These are phyloP conservation scores for Lingula anatina DNA, from an alignment of 2,888 invertebrate genomes.

Conservation along the genomic window DNA sequence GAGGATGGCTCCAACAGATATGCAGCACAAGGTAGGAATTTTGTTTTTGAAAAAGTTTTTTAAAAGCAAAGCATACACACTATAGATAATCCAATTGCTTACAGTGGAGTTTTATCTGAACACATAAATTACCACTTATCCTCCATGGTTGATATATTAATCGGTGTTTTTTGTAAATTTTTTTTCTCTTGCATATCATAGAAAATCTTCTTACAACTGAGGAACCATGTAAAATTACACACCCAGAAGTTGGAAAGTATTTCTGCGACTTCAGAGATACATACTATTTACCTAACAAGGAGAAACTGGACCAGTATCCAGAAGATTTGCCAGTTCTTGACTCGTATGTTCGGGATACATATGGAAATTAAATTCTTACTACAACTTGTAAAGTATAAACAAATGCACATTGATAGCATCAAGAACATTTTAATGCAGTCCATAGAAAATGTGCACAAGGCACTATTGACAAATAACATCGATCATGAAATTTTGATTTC, in stretches of 20 bases:
- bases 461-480: no score
- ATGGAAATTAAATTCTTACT: no score
- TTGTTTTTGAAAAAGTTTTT: no score
- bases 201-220: slow-evolving; percentile 55
- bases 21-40: slow-evolving; percentile 57
- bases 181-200: neutral
- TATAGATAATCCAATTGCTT: neutral
- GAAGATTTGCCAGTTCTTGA: no score
- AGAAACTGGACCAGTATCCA: slow-evolving; percentile 63
- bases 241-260: slow-evolving; percentile 59
- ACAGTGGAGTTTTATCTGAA: neutral
- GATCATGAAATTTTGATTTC: no score
- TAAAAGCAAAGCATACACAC: neutral
- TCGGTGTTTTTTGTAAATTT: neutral
- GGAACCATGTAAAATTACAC: slow-evolving; percentile 54
- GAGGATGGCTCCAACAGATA: slow-evolving; percentile 67
- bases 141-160: neutral
- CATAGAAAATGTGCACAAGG: no score
- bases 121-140: no score
- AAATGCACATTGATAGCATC: no score
- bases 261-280: slow-evolving; percentile 63
- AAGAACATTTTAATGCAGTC: no score
- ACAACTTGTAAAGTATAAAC: no score
- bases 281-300: slow-evolving; percentile 63
- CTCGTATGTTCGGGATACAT: no score